phyloP scores from a whole-genome alignment of 1,140 invertebrate species.

The Mylabris phalerata region DNA sequence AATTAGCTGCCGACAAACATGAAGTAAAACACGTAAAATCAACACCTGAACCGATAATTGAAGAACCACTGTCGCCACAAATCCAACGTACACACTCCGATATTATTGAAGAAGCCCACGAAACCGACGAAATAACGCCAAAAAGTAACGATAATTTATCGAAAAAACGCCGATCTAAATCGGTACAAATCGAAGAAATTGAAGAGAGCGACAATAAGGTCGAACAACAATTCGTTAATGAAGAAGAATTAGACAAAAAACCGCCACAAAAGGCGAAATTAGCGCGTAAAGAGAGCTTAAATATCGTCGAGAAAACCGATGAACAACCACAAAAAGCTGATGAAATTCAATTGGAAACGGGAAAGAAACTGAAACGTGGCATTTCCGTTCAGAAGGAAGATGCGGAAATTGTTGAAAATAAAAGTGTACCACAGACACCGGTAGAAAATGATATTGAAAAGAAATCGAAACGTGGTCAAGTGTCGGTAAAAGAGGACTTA shows the following conservation, averaged over 20 bases:
- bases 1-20: slow-evolving; percentile 20
- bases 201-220: slow-evolving; percentile 4
- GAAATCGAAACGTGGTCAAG: slow-evolving; percentile 7
- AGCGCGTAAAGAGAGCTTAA: background rate
- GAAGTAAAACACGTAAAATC: slow-evolving; percentile 21
- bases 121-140: slow-evolving; percentile 22
- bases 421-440: background rate
- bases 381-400: slow-evolving; percentile 22
- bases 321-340: slow-evolving; percentile 36
- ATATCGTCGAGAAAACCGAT: slow-evolving; percentile 5
- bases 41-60: slow-evolving; percentile 32
- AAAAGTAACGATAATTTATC: slow-evolving; percentile 20
- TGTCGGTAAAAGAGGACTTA: slow-evolving; percentile 4
- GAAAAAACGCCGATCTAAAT: slow-evolving; percentile 17
- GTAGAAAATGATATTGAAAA: background rate
- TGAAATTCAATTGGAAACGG: background rate
- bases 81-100: slow-evolving; percentile 42
- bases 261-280: slow-evolving; percentile 3
- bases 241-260: background rate
- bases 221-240: slow-evolving; percentile 1
- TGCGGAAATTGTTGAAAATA: slow-evolving; percentile 7
- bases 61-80: slow-evolving; percentile 32
- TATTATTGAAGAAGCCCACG: slow-evolving; percentile 25
- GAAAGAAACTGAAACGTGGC: slow-evolving; percentile 2
- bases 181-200: slow-evolving; percentile 30